phyloP scores from a whole-genome alignment of 2,797 vertebrate species.

The Eptatretus atami region DNA sequence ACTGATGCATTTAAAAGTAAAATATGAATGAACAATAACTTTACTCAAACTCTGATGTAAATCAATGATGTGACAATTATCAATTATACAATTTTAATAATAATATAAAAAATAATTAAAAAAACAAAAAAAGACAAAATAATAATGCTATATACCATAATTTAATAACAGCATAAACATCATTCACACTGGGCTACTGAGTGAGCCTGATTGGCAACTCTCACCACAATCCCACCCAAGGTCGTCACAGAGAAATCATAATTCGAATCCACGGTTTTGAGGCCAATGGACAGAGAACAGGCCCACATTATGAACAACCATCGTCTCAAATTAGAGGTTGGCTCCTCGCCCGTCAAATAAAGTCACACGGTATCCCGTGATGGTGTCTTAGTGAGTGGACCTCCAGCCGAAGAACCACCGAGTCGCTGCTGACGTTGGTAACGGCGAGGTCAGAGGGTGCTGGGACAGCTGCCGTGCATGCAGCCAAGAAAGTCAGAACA shows the following conservation, averaged over 20 bases:
- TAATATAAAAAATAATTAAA: too few relatives aligned
- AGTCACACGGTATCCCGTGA: slow-evolving; percentile 91
- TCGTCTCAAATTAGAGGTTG: slow-evolving; percentile 17
- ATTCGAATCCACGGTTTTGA: neutral
- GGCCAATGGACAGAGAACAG: neutral
- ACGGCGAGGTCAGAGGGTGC: slow-evolving; percentile 68
- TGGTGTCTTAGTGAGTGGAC: slow-evolving; percentile 24
- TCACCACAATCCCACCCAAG: neutral
- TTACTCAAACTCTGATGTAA: too few relatives aligned
- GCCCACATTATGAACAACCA: neutral
- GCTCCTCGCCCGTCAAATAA: slow-evolving; percentile 56
- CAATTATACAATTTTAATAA: too few relatives aligned
- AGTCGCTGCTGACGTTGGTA: slow-evolving; percentile 38
- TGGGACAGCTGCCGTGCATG: slow-evolving; percentile 34
- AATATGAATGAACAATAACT: too few relatives aligned
- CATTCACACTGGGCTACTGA: neutral
- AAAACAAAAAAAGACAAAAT: too few relatives aligned
- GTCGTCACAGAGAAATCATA: neutral
- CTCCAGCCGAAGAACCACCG: slow-evolving; percentile 75
- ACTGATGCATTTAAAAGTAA: too few relatives aligned
- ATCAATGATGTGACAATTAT: too few relatives aligned
- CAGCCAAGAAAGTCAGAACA: too few relatives aligned
- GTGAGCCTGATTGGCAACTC: neutral
- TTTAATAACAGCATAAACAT: neutral
- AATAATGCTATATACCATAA: too few relatives aligned